Percentiles rank a stretch among this genome's conserved stretches.
Conservation (phyloP, 2,888 invertebrate species). For the Hipparchia sbordonii region DNA sequence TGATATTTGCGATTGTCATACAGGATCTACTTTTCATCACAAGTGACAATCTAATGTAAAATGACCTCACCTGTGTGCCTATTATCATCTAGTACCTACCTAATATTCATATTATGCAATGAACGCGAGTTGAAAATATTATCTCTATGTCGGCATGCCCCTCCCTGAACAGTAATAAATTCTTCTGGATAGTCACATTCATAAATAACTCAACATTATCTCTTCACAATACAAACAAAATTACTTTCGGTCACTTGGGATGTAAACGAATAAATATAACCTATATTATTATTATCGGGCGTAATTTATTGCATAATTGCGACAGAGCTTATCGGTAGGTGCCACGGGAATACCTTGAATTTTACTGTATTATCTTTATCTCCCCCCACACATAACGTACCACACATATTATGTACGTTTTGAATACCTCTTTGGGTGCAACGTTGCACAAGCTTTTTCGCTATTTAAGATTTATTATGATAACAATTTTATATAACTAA, state of each 20-base stretch:
- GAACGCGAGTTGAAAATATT: neutral
- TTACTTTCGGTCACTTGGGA: slow-evolving; percentile 19
- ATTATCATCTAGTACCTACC: too few relatives aligned
- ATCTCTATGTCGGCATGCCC: neutral
- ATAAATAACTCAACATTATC: slow-evolving; percentile 14
- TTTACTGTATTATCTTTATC: slow-evolving; percentile 10
- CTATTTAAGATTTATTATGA: too few relatives aligned
- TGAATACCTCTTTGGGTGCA: too few relatives aligned
- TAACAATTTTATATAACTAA: too few relatives aligned
- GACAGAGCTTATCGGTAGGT: slow-evolving; percentile 24
- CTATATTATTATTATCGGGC: slow-evolving; percentile 20
- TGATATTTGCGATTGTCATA: too few relatives aligned
- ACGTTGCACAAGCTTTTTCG: too few relatives aligned
- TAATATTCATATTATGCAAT: too few relatives aligned
- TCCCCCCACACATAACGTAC: neutral
- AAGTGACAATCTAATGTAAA: too few relatives aligned
- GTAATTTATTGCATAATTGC: slow-evolving; percentile 22
- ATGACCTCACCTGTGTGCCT: too few relatives aligned
- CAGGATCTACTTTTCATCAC: too few relatives aligned
- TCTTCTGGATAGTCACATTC: slow-evolving; percentile 3
- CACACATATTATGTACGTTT: too few relatives aligned
- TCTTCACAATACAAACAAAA: slow-evolving; percentile 18
- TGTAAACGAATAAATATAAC: slow-evolving; percentile 26
- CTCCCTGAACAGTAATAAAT: slow-evolving; percentile 3
- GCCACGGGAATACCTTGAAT: slow-evolving; percentile 22